Evolutionary conservation across 2,113 vertebrate genomes (phyloP).

Genomic region (Rostratula benghalensis): DNA sequence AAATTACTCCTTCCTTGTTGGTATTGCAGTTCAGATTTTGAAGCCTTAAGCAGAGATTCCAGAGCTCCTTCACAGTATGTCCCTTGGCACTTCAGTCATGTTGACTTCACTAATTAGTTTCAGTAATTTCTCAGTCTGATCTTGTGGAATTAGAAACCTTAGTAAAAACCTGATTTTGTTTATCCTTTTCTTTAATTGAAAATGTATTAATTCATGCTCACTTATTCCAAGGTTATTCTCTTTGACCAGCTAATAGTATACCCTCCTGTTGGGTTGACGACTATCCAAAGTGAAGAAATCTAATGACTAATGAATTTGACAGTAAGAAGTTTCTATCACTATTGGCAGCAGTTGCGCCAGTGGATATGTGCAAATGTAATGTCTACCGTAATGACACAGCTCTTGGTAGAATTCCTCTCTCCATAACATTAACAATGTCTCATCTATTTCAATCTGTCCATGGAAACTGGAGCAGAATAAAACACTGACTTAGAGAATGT

Average conservation of each 20-base stretch:
- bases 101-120: conserved; percentile 30
- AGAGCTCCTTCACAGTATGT: background rate
- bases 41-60: background rate
- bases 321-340: background rate
- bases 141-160: background rate
- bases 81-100: background rate
- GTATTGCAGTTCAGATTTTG: background rate
- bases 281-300: background rate
- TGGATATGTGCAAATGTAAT: background rate
- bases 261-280: background rate
- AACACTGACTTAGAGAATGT: background rate
- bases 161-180: background rate
- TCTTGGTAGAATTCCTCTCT: background rate
- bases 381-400: background rate
- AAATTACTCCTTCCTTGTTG: background rate
- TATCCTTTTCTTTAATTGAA: background rate
- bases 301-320: background rate
- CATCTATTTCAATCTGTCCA: background rate
- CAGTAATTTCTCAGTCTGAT: background rate
- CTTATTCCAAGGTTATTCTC: background rate
- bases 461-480: background rate
- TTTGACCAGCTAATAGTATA: background rate
- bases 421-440: background rate
- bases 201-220: rapidly evolving
- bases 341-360: background rate